Conservation (phyloP, 1,140 invertebrate species). For the Drosophila obscura region DNA sequence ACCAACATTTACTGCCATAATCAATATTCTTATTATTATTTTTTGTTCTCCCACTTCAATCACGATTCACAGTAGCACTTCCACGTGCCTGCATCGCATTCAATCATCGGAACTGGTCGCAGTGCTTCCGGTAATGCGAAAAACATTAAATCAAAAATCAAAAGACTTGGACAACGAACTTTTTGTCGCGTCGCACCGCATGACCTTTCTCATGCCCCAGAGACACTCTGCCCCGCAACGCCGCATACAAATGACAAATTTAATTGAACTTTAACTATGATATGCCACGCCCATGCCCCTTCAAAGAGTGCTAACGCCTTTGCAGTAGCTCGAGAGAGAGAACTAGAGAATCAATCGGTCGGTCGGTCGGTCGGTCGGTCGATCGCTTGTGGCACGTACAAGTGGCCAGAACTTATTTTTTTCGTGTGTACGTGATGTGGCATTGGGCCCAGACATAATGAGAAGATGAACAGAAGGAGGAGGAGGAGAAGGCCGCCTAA, state of each 20-base stretch:
- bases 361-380: slow-evolving; percentile 3
- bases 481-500: neutral
- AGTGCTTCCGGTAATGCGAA: slow-evolving; percentile 62
- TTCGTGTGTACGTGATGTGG: slow-evolving; percentile 49
- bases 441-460: slow-evolving; percentile 33
- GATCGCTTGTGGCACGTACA: slow-evolving; percentile 46
- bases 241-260: slow-evolving; percentile 32
- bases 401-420: slow-evolving; percentile 48
- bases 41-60: neutral
- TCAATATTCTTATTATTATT: too few species aligned
- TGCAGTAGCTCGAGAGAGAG: neutral
- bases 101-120: slow-evolving; percentile 26
- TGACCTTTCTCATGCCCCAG: slow-evolving; percentile 53
- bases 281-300: slow-evolving; percentile 33
- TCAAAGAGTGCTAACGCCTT: neutral
- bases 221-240: slow-evolving; percentile 1
- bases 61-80: slow-evolving; percentile 44
- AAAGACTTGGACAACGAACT: slow-evolving; percentile 78
- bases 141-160: slow-evolving; percentile 39
- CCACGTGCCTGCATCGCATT: slow-evolving; percentile 33
- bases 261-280: slow-evolving; percentile 53
- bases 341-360: slow-evolving; percentile 27
- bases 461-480: neutral
- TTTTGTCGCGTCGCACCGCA: slow-evolving; percentile 25
- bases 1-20: too few species aligned